Evolutionary conservation across 2,797 vertebrate genomes (phyloP), one percentile per base, ranked within the genome.

Genomic region (Ciconia nigra): DNA sequence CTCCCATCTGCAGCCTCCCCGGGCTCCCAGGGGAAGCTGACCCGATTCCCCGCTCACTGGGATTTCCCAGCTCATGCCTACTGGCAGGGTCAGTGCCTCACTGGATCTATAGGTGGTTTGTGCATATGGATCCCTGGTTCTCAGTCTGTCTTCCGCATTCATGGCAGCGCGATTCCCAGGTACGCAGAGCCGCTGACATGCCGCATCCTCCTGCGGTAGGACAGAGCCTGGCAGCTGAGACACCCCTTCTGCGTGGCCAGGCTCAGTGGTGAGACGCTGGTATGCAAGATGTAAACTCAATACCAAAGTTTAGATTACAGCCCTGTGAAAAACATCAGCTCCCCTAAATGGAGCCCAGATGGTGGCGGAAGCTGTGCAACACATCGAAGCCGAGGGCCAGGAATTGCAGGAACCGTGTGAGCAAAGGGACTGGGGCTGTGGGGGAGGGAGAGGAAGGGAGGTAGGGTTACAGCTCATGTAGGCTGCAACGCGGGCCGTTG

Each of bases 251-350:
- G 80, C 74, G 9, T 20, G 61, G 77, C 92, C 73, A 4, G 67
- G 66, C 78, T n/a, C 18, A 2, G 92, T 11, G 89, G 84, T 80
- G 96, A 97, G 96, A 87, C 61, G 54, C 46, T 90, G 96, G 89
- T 88, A 96, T 96, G 96, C 1, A 35, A 93, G 95, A 95, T 95
- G 94, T 96, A 96, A 97, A 96, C 96, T 91, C 87, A 24, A 65
- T 67, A 31, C 79, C 93, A 17, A 88, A 69, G 96, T 96, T 96
- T 96, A 95, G 95, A 95, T 97, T 95, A 83, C 91, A 93, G 93
- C 93, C 92, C 96, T 96, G 96, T 21, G 91, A 91, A 97, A 97
- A 96, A 94, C 94, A 97, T 96, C 96, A 97, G 91, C 96, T 97
- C 93, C 96, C 96, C 96, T 96, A 96, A 97, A 96, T 96, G 96